These are phyloP conservation scores for Stichodactyla helianthus DNA, from an alignment of 64 coral and sea anemone species.

Conservation along the genomic window DNA sequence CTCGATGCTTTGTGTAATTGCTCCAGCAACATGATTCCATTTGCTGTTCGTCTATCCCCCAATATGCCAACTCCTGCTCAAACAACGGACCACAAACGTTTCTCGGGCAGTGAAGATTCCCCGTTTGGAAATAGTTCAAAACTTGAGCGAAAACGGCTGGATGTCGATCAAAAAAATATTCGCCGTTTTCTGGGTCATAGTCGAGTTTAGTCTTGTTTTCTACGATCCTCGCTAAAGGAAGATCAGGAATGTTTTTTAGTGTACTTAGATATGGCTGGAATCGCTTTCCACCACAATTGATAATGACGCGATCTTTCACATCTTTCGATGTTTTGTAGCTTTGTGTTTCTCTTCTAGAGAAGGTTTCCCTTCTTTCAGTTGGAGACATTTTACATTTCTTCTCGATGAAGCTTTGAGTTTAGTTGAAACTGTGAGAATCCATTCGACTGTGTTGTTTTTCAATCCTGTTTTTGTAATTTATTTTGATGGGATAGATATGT, in stretches of 20 bases:
- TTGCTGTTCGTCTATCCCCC: constrained; percentile 95
- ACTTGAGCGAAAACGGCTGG: constrained; percentile 93
- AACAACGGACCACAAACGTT: constrained; percentile 88
- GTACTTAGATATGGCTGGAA: constrained; percentile 92
- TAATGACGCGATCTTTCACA: constrained; percentile 63
- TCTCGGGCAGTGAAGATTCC: constrained; percentile 88
- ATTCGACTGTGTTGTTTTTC: background rate
- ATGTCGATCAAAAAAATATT: constrained; percentile 98
- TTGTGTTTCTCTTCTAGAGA: constrained; percentile 7
- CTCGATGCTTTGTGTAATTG: constrained; percentile 95
- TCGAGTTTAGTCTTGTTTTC: constrained; percentile 82
- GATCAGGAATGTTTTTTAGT: constrained; percentile 82
- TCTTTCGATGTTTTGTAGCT: constrained; percentile 42
- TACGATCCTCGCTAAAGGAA: constrained; percentile 79
- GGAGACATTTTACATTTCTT: constrained; percentile 25
- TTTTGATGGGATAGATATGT: background rate
- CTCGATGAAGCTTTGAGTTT: background rate
- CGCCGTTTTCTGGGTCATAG: constrained; percentile 85
- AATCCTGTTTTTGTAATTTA: background rate
- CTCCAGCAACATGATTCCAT: constrained; percentile 99
- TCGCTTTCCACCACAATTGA: constrained; percentile 84
- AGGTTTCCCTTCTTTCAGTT: constrained; percentile 34
- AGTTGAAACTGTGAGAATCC: background rate
- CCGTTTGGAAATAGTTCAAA: constrained; percentile 96
- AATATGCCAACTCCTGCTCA: constrained; percentile 89